Evolutionary conservation across 2,113 vertebrate genomes (phyloP).

Genomic region (Balaenoptera acutorostrata): DNA sequence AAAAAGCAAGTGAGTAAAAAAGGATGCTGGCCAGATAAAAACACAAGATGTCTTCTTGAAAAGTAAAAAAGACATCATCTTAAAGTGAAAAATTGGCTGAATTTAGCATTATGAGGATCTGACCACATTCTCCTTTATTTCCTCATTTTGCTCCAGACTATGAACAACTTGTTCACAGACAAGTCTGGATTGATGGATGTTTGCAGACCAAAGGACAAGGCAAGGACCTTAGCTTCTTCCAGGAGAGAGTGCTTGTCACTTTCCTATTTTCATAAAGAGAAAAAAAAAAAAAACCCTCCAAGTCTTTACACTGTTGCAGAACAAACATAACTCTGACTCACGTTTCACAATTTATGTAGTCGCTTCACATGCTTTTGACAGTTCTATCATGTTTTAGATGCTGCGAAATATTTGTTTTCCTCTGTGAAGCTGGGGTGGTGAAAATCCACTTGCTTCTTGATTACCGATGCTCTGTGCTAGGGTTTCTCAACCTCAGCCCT

Average conservation of each 20-base stretch:
- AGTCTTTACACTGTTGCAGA: neutral
- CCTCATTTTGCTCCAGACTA: neutral
- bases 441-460: neutral
- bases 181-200: neutral
- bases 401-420: constrained; percentile 62
- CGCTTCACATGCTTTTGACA: constrained; percentile 47
- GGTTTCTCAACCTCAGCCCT: neutral
- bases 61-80: neutral
- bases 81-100: neutral
- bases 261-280: constrained; percentile 19
- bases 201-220: neutral
- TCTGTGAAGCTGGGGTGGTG: neutral
- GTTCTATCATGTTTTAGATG: constrained; percentile 54
- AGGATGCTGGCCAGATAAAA: neutral
- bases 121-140: neutral
- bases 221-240: neutral
- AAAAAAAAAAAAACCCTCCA: neutral
- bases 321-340: constrained; percentile 56
- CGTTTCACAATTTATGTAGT: constrained; percentile 58
- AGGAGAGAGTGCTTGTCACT: neutral
- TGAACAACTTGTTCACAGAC: neutral
- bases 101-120: neutral
- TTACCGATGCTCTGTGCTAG: neutral
- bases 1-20: neutral
- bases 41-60: neutral